Evolutionary conservation across 53 echinoderm and acorn worm genomes (phyloP).

Genomic region (Patiria pectinifera): DNA sequence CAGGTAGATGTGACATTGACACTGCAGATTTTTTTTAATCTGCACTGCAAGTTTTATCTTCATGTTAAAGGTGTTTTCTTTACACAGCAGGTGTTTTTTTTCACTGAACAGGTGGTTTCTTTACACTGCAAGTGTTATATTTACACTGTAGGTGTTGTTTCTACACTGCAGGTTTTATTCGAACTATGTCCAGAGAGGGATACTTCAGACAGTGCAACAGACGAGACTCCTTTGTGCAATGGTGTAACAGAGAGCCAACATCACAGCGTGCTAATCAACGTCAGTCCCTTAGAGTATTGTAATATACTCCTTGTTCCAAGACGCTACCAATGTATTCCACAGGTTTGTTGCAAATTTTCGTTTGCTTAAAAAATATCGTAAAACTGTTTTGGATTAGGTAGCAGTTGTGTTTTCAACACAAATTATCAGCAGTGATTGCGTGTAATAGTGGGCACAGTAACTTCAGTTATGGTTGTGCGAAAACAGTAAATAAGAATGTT

Average conservation of each 20-base stretch:
- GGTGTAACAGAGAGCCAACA: slow-evolving; percentile 31
- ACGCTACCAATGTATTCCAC: slow-evolving; percentile 65
- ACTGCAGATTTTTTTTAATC: too few species aligned
- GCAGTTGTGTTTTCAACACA: background rate
- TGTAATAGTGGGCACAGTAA: too few species aligned
- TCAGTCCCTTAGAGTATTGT: slow-evolving; percentile 95
- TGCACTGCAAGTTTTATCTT: too few species aligned
- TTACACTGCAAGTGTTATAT: too few species aligned
- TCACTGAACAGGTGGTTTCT: too few species aligned
- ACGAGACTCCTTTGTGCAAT: background rate
- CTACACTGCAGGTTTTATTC: slow-evolving; percentile 61
- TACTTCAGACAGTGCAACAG: background rate
- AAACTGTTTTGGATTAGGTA: background rate
- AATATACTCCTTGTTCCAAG: slow-evolving; percentile 87
- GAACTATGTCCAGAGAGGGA: slow-evolving; percentile 53
- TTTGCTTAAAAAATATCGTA: background rate
- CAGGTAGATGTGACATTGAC: too few species aligned
- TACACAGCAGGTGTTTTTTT: too few species aligned
- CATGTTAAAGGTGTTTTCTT: too few species aligned
- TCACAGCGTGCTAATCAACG: slow-evolving; percentile 83
- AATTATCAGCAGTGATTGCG: too few species aligned
- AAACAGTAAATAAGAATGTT: too few species aligned
- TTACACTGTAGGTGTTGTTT: background rate
- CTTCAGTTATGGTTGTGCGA: too few species aligned
- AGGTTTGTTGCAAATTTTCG: slow-evolving; percentile 51